Evolutionary conservation across 1,140 invertebrate genomes (phyloP), one percentile per base, ranked within the genome.

Genomic region (Panagrolaimus sp.): DNA sequence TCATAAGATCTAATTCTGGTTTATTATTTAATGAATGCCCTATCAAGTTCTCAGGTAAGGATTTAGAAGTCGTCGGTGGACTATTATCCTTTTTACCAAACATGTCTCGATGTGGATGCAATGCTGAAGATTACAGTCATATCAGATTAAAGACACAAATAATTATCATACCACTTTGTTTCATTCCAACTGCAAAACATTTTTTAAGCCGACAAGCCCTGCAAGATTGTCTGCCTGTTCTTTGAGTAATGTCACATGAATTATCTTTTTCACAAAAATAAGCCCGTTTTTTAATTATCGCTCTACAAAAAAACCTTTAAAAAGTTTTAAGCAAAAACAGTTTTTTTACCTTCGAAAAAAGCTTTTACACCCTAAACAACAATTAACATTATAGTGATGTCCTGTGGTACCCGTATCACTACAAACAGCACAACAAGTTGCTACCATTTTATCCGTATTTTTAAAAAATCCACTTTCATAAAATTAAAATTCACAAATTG

Each of bases 161-260:
- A 15, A 92, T 86, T 78, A 94, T 98, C 73, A 91, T 89, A 21
- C 88, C 89, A 17, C 87, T 63, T 78, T 71, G 12, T 75, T 64
- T 21, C 87, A 87, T 87, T 44, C 87, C 87, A 21, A 85, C 85
- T 69, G 85, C 84, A 1, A 86, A 43, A 73, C 87, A 88, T 76
- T 86, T 86, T 68, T 81, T 78, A 0, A 88, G 83, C 52, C 86
- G 71, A 80, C 87, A 88, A 17, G 86, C 85, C 26, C 86, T 76
- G 77, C 88, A 89, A 78, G 85, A 87, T 75, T 88, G 88, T 43
- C 89, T 76, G 76, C 88, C 88, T 0, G 92, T 93, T 84, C 68
- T 67, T 24, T 98, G 97, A 84, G 97, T 94, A 1, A 98, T 91
- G 15, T 92, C 86, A 43, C 65, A 98, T 73, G 91, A 89, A n/a